Percentiles rank a stretch among this genome's conserved stretches.
Evolutionary conservation across 1,140 invertebrate genomes (phyloP).

Genomic region (Dinoponera quadriceps): DNA sequence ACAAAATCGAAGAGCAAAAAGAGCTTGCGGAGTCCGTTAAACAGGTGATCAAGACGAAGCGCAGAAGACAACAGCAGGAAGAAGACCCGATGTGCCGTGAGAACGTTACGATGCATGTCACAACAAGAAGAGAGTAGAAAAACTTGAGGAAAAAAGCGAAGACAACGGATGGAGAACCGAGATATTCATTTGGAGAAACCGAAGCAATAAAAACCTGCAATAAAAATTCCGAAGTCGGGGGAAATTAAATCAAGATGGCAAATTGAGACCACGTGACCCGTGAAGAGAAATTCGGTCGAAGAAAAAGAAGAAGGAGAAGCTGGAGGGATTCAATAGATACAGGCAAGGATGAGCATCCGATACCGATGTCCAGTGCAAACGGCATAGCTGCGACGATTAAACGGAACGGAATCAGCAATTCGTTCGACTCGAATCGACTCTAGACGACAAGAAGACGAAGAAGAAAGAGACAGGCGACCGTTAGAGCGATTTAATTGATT

Average conservation of each 20-base stretch:
- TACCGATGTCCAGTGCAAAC: too few relatives aligned
- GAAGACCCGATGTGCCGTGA: background rate
- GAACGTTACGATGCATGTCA: background rate
- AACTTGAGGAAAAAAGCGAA: background rate
- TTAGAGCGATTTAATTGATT: too few relatives aligned
- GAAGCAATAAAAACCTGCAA: background rate
- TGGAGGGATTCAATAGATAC: too few relatives aligned
- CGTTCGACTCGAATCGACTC: too few relatives aligned
- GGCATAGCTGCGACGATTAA: too few relatives aligned
- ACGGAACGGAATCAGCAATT: too few relatives aligned
- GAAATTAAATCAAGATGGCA: background rate
- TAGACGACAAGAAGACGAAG: too few relatives aligned
- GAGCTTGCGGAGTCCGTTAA: background rate
- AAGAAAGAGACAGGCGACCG: too few relatives aligned
- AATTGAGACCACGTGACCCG: too few relatives aligned
- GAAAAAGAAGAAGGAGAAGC: too few relatives aligned
- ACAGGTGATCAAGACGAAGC: background rate
- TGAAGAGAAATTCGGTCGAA: too few relatives aligned
- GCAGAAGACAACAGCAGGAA: background rate
- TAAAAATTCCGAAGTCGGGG: background rate
- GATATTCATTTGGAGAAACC: background rate
- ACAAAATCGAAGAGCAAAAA: background rate
- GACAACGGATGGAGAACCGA: background rate
- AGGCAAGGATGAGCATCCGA: too few relatives aligned
- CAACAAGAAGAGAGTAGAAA: background rate